Evolutionary conservation across 2,888 invertebrate species (phyloP).

Genomic region (Oithona nana): DNA sequence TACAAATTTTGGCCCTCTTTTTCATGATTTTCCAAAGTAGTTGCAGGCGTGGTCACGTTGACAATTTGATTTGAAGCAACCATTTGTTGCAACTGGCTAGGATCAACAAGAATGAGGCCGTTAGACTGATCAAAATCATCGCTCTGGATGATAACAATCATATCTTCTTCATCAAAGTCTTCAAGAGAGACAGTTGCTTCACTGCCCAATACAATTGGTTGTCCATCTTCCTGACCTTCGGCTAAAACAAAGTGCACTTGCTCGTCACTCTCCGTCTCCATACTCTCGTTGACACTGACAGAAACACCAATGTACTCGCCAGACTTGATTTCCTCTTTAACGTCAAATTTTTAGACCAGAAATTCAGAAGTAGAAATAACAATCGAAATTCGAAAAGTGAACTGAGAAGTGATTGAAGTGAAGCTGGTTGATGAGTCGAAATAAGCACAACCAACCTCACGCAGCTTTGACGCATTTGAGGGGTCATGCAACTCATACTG

Average conservation of each 20-base stretch:
- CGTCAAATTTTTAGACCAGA: too few species aligned
- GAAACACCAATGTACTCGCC: neutral
- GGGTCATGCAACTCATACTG: too few species aligned
- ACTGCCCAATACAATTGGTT: neutral
- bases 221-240: neutral
- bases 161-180: neutral
- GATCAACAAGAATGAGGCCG: conserved; percentile 10
- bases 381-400: too few species aligned
- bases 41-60: too few species aligned
- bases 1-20: too few species aligned
- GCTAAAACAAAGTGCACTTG: neutral
- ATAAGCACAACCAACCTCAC: too few species aligned
- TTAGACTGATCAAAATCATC: conserved; percentile 7
- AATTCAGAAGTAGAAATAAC: too few species aligned
- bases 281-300: neutral
- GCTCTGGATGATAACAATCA: conserved; percentile 9
- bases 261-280: neutral
- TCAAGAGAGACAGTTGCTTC: neutral
- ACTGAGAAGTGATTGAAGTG: too few species aligned
- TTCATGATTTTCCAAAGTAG: too few species aligned
- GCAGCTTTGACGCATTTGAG: too few species aligned
- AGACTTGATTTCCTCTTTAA: neutral
- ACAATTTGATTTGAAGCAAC: too few species aligned
- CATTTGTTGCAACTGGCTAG: conserved; percentile 3
- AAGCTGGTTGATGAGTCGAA: too few species aligned